Evolutionary conservation across 2,797 vertebrate genomes (phyloP).

Genomic region (Sarcophilus harrisii): DNA sequence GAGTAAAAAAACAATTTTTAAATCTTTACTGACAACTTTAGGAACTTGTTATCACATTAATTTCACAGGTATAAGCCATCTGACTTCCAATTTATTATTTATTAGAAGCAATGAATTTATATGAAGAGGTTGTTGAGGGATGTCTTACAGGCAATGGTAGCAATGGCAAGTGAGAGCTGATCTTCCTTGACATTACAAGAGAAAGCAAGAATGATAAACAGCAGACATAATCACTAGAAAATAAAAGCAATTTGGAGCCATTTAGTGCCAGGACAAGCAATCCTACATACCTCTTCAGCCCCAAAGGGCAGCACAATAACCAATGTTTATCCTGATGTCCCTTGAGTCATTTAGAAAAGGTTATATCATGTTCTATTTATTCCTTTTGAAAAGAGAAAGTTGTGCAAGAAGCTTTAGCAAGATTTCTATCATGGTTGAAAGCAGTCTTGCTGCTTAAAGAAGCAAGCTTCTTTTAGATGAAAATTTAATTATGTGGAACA

Average conservation of each 20-base stretch:
- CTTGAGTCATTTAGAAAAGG: neutral
- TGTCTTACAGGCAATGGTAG: neutral
- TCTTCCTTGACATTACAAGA: neutral
- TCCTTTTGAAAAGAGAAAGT: constrained; percentile 27
- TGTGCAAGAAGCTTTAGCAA: constrained; percentile 13
- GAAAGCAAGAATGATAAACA: neutral
- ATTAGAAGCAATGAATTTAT: constrained; percentile 2
- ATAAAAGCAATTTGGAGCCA: neutral
- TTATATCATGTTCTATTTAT: constrained; percentile 21
- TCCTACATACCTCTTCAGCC: neutral
- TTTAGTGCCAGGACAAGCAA: neutral
- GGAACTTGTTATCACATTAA: neutral
- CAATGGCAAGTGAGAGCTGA: neutral
- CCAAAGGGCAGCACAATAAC: neutral
- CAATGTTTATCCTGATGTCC: constrained; percentile 8
- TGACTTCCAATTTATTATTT: neutral
- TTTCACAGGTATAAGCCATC: neutral
- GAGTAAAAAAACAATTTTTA: neutral
- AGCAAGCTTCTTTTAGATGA: neutral
- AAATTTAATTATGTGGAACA: constrained; percentile 24
- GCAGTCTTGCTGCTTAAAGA: constrained; percentile 2
- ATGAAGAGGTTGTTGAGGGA: neutral
- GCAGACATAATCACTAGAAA: neutral
- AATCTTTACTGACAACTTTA: neutral
- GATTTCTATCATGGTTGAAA: constrained; percentile 29